Conservation (phyloP, 2,888 invertebrate species). For the Parnassius orleans region DNA sequence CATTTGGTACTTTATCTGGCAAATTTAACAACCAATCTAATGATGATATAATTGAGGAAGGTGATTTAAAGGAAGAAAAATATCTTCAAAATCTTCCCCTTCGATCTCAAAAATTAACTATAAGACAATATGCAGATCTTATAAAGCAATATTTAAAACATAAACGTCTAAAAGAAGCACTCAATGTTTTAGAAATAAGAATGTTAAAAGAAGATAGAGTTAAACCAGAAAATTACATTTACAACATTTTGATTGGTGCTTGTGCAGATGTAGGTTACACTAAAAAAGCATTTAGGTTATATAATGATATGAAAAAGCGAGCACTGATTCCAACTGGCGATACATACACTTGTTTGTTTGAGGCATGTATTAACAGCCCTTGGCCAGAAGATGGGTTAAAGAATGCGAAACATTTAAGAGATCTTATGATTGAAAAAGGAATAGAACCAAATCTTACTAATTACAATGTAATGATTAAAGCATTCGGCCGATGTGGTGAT, state of each 20-base stretch:
- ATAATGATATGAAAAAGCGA: slow-evolving; percentile 89
- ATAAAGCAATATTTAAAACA: slow-evolving; percentile 85
- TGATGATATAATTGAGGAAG: slow-evolving; percentile 65
- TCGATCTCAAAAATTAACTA: slow-evolving; percentile 75
- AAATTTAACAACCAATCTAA: slow-evolving; percentile 36
- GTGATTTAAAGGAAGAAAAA: slow-evolving; percentile 82
- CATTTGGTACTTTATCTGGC: slow-evolving; percentile 75
- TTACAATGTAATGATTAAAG: slow-evolving; percentile 95
- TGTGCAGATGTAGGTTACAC: slow-evolving; percentile 92
- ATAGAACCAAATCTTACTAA: slow-evolving; percentile 86
- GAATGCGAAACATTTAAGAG: slow-evolving; percentile 83
- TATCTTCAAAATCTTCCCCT: slow-evolving; percentile 75
- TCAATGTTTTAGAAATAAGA: slow-evolving; percentile 87
- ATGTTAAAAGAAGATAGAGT: slow-evolving; percentile 89
- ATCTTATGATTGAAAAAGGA: slow-evolving; percentile 85
- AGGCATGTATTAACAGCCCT: slow-evolving; percentile 92
- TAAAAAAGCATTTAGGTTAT: slow-evolving; percentile 91
- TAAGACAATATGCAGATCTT: slow-evolving; percentile 84
- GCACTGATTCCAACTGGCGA: slow-evolving; percentile 84
- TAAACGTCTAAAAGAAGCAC: slow-evolving; percentile 87
- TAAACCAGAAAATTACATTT: slow-evolving; percentile 89
- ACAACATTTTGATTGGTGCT: slow-evolving; percentile 90
- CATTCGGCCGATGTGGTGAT: slow-evolving; percentile 92
- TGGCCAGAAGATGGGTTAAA: slow-evolving; percentile 84
- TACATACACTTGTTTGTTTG: slow-evolving; percentile 92